phyloP scores from a whole-genome alignment of 1,140 invertebrate species.

The Euura saliciscinereae region DNA sequence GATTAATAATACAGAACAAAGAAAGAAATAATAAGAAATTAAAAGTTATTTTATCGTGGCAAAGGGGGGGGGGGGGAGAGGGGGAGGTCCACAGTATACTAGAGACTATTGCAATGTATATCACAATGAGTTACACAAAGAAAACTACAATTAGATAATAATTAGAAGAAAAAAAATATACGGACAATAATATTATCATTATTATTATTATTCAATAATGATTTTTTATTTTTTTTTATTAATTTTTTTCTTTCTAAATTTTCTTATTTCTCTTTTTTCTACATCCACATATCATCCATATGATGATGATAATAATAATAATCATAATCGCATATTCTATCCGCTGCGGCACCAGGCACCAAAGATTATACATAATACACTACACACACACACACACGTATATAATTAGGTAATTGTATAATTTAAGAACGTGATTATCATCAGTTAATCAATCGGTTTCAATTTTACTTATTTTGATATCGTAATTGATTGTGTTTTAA shows the following conservation, averaged over 20 bases:
- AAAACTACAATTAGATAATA: conserved; percentile 61
- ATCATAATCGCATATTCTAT: too few species aligned
- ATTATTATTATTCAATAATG: not conserved
- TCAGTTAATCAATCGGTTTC: too few species aligned
- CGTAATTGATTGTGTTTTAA: too few species aligned
- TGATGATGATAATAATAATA: too few species aligned
- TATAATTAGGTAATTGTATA: not conserved
- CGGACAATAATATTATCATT: conserved; percentile 47
- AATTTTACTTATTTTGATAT: too few species aligned
- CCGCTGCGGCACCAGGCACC: not conserved
- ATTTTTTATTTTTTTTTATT: conserved; percentile 24
- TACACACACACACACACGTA: not conserved
- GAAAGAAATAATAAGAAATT: too few species aligned
- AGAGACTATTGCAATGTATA: conserved; percentile 60
- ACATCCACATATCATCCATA: too few species aligned
- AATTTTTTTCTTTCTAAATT: too few species aligned
- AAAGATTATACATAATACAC: not conserved
- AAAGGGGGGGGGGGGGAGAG: conserved; percentile 46
- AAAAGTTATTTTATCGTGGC: too few species aligned
- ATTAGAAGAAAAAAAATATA: conserved; percentile 59
- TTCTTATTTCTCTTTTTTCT: too few species aligned
- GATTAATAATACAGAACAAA: conserved; percentile 39
- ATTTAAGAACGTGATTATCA: too few species aligned
- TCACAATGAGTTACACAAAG: conserved; percentile 41
- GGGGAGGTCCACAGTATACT: conserved; percentile 38